Base-by-base conservation (phyloP, 1,140 invertebrate genomes). In the Pinna nobilis region DNA sequence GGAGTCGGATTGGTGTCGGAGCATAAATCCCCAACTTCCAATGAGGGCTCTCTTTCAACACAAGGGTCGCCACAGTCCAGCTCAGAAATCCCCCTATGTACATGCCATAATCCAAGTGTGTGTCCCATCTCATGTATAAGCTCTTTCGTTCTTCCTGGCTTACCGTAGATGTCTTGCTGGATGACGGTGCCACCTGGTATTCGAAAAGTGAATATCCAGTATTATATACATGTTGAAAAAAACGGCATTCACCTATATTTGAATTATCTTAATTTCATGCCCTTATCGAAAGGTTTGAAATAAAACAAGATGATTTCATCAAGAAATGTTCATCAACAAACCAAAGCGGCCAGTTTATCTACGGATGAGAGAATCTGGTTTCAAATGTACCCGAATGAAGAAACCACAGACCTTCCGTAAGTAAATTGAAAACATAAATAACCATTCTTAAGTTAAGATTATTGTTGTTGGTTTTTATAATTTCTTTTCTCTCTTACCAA, bases 81-180 rank as follows among this genome's bases (percentile, higher is more conserved):
- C 65, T 88, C 87, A 0, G 84, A 82, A 15, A 88, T 70, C 11
- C 87, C 87, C 44, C 82, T 84, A 69, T 88, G 87, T 44, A 87
- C 86, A 71, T 88, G 87, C 83, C 84, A 88, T n/a, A 88, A 76
- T 6, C 87, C 87, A 4, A 88, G 77, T 13, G 78, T 77, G 70
- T 88, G 87, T 0, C 87, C 87, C 23, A 88, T 74, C 70, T 88
- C 87, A 70, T 88, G 87, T 4, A 88, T 77, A 2, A 88, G 76
- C 39, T 63, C 78, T 32, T 82, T 78, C 25, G 76, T 60, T 47
- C 80, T 79, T 3, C 70, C 74, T 0, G 49, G 70, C 7, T 60
- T 50, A 2, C 84, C 84, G 57, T 84, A 86, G 9, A 53, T 71
- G 55, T 81, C 70, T n/a, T 77, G 77, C 35, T 84, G 81, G 32